Evolutionary conservation across 1,140 invertebrate genomes (phyloP), one percentile per base, ranked within the genome.

Genomic region (Agrilus planipennis): DNA sequence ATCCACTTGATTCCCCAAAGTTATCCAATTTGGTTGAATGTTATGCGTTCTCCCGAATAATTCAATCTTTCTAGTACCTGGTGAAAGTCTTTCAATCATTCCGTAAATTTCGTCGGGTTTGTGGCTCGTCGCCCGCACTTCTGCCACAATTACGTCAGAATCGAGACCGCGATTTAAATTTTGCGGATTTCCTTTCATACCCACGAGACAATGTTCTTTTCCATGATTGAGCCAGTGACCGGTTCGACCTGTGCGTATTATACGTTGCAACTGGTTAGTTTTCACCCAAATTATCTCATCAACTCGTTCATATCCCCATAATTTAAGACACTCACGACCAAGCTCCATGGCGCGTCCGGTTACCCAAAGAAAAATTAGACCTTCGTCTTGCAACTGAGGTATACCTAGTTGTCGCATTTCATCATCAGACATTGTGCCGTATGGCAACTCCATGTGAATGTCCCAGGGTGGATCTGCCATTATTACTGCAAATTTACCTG

Each of bases 211-310:
- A 59, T 98, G 94, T 62, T 98, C 94, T 64, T 98, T 98, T 11
- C 93, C 94, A 62, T 98, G 94, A 63, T 98, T 98, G 3, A 98
- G 64, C 94, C 94, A 98, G 68, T 98, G 94, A 0, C 92, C 93
- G 0, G 92, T 96, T 40, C 92, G 71, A 1, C 93, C 94, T 0
- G 94, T 97, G 32, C 94, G 70, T 51, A 98, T 98, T 44, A 98
- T 96, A 46, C 92, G 70, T 62, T 98, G 94, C 43, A 98, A 64
- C 57, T 98, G 94, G 69, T 98, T 98, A 0, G 93, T 97, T 68
- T 98, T 98, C 2, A 98, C 93, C 94, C 94, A 98, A 50, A 98
- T 97, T 7, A 98, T 77, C 61, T 98, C 94, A 61, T 97, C 93
- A 2, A 94, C 88, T 42, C 92, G 70, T 59, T 96, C 88, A 59